A percentile compares a stretch with the other conserved stretches of the same genome.
Conservation (phyloP, 2,113 vertebrate species). For the Thinocorus orbignyianus region DNA sequence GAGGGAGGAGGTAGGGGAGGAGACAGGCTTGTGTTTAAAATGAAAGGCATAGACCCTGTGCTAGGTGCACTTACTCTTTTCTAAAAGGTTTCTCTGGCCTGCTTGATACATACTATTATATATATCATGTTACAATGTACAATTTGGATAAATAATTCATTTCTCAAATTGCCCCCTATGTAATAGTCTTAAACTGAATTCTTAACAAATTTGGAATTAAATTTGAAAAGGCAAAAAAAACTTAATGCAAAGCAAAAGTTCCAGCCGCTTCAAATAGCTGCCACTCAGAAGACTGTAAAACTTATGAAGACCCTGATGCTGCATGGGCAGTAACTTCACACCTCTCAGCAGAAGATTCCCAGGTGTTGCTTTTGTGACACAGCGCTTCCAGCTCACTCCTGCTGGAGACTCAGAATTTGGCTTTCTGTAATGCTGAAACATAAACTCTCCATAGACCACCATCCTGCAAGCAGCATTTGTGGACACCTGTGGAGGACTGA, state of each 20-base stretch:
- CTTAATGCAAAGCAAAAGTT: background rate
- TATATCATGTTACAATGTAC: background rate
- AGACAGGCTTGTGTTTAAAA: background rate
- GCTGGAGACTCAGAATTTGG: background rate
- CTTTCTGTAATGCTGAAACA: background rate
- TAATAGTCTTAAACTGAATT: background rate
- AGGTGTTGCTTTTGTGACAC: background rate
- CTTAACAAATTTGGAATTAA: background rate
- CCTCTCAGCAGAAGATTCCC: background rate
- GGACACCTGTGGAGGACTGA: rapidly evolving
- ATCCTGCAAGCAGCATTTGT: background rate
- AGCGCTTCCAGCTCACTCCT: background rate
- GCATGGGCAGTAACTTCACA: background rate
- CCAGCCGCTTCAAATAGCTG: background rate
- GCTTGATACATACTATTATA: background rate
- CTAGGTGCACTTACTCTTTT: background rate
- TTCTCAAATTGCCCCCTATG: background rate
- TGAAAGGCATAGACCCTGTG: background rate
- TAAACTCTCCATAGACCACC: background rate
- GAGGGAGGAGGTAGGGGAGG: too few species aligned
- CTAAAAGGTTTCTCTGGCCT: background rate
- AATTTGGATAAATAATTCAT: background rate
- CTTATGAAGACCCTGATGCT: background rate
- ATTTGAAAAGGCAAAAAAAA: background rate
- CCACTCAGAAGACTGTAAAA: background rate